These are phyloP conservation scores for Rhingia campestris DNA, from an alignment of 2,888 invertebrate genomes.

Conservation along the genomic window DNA sequence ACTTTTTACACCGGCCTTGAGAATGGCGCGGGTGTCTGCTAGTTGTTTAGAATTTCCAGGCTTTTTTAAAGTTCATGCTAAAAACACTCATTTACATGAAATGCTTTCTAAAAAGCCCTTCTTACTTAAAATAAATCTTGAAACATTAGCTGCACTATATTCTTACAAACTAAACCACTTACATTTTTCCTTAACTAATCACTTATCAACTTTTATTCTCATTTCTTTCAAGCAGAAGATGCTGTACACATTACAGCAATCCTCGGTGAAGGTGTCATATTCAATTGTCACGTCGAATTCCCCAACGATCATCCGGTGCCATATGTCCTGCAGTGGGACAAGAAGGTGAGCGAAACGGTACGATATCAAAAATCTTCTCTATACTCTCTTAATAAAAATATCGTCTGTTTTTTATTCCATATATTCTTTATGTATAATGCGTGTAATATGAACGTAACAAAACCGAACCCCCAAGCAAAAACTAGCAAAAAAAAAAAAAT, in stretches of 20 bases:
- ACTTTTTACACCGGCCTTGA: no score
- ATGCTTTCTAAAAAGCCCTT: no score
- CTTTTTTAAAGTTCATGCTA: no score
- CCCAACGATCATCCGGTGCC: conserved; percentile 97
- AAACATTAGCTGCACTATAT: no score
- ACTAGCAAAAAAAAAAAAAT: conserved; percentile 75
- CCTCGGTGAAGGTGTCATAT: conserved; percentile 97
- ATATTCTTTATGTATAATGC: conserved; percentile 75
- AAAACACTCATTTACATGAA: no score
- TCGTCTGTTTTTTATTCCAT: conserved; percentile 77
- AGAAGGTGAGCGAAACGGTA: conserved; percentile 99
- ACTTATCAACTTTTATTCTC: neutral
- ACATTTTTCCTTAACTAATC: neutral
- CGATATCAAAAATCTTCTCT: conserved; percentile 87
- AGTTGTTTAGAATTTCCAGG: no score
- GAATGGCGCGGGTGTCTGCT: no score
- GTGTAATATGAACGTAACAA: conserved; percentile 71
- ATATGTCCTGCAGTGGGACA: conserved; percentile 99
- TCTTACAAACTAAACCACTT: no score
- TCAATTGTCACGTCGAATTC: conserved; percentile 99
- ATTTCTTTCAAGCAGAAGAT: conserved; percentile 84
- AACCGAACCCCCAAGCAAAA: conserved; percentile 73
- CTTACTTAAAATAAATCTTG: no score
- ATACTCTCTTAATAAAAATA: conserved; percentile 84
- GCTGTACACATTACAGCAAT: conserved; percentile 98